These are phyloP conservation scores for Diloba caeruleocephala DNA, from an alignment of 2,888 invertebrate species.

Conservation along the genomic window DNA sequence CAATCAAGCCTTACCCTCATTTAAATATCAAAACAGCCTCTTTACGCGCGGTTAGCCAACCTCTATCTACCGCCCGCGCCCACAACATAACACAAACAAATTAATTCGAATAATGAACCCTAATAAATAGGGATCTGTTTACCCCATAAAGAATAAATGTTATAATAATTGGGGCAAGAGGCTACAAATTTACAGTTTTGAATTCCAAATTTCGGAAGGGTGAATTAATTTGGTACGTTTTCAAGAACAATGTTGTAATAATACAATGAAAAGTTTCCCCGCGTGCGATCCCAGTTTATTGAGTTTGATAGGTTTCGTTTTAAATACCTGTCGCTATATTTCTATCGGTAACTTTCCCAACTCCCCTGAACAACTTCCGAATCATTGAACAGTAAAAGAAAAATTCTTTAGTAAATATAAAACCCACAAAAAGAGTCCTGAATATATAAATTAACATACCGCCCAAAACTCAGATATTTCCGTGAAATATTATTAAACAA, in stretches of 20 bases:
- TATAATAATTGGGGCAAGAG: slow-evolving; percentile 86
- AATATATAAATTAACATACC: slow-evolving; percentile 5
- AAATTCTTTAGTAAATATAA: slow-evolving; percentile 13
- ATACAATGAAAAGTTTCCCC: slow-evolving; percentile 69
- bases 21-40: slow-evolving; percentile 87
- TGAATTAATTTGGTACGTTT: slow-evolving; percentile 80
- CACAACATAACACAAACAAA: slow-evolving; percentile 88
- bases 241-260: slow-evolving; percentile 69
- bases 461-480: slow-evolving; percentile 3
- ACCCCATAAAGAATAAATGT: slow-evolving; percentile 87
- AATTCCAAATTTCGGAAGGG: slow-evolving; percentile 81
- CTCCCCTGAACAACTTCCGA: slow-evolving; percentile 26
- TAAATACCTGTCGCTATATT: slow-evolving; percentile 29
- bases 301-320: slow-evolving; percentile 60
- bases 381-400: slow-evolving; percentile 31
- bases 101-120: slow-evolving; percentile 88
- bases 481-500: slow-evolving; percentile 10
- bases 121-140: slow-evolving; percentile 88
- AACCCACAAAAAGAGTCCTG: slow-evolving; percentile 2
- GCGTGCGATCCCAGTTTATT: slow-evolving; percentile 51
- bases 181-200: slow-evolving; percentile 83
- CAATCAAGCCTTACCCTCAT: slow-evolving; percentile 85
- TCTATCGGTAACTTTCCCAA: slow-evolving; percentile 37
- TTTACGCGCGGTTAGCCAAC: slow-evolving; percentile 75
- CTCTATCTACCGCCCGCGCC: slow-evolving; percentile 67